Evolutionary conservation across 2,113 vertebrate species (phyloP), one percentile per base, ranked within the genome.

Genomic region (Dendrocopos noguchii): DNA sequence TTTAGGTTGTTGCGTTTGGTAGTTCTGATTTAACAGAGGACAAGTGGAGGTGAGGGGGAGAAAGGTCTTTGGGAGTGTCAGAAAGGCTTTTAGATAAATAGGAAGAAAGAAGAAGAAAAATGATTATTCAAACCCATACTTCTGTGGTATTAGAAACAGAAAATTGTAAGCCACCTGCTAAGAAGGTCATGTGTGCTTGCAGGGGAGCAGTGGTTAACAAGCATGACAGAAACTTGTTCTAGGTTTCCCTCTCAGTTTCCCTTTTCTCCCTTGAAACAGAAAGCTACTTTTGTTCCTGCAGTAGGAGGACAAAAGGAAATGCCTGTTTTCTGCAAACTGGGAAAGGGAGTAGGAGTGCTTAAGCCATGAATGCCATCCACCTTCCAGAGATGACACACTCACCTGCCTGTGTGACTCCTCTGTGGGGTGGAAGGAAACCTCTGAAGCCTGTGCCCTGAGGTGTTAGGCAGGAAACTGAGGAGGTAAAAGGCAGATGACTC

Each of bases 201-300:
- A 76, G 56, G 12, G 67, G 50, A 66, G 52, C 59, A 46, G 78
- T 0, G 4, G 75, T 94, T 82, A 91, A 66, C 64, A 76, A 81
- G 59, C 84, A 55, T 7, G 74, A 91, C 47, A 79, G 85, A 91
- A 90, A 92, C 47, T 61, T 39, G 8, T 59, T 90, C 47, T 67
- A 80, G 44, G 61, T 92, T 94, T 96, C 71, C 59, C 10, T 91
- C 72, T 84, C 16, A 2, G 76, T 88, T 91, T 95, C 83, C 9
- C 27, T 90, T 12, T 36, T 79, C 36, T 88, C 28, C 31, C 12
- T 29, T 61, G 46, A 76, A 85, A 81, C 0, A 66, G 8, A 2
- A 22, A 79, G 12, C 34, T 63, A 28, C 28, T 61, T 31, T 52
- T 70, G 52, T 31, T 46, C 1, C 1, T 29, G n/a, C 27, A 27